These are phyloP conservation scores for Semaprochilodus insignis DNA, from an alignment of 2,797 vertebrate species.

Conservation along the genomic window DNA sequence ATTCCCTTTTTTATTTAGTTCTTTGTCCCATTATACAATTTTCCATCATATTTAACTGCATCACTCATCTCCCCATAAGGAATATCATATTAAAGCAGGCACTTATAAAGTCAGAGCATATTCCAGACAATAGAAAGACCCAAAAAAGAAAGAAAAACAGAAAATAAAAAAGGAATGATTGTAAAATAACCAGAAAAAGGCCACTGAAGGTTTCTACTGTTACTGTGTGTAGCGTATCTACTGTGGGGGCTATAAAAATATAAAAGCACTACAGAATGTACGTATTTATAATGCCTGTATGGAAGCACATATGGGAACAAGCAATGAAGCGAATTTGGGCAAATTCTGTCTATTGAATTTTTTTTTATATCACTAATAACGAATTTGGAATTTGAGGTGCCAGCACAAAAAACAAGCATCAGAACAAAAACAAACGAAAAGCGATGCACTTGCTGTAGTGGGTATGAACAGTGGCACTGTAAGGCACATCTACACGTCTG, in stretches of 20 bases:
- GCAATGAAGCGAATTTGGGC: too few relatives aligned
- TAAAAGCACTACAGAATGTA: too few relatives aligned
- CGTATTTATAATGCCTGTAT: too few relatives aligned
- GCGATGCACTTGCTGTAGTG: neutral
- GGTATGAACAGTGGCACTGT: neutral
- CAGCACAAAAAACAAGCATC: neutral
- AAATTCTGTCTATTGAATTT: too few relatives aligned
- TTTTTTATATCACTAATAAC: too few relatives aligned
- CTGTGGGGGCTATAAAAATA: too few relatives aligned
- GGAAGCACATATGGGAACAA: too few relatives aligned
- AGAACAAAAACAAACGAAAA: neutral
- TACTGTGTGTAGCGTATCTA: too few relatives aligned
- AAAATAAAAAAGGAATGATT: neutral
- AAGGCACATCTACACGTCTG: neutral
- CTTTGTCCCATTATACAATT: neutral
- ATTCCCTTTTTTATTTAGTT: conserved; percentile 1
- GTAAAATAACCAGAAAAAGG: neutral
- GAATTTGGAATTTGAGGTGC: too few relatives aligned
- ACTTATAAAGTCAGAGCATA: neutral
- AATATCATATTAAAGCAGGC: neutral
- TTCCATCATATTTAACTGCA: neutral
- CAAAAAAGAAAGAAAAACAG: neutral
- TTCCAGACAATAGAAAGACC: neutral
- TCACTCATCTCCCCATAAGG: neutral
- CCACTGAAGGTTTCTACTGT: too few relatives aligned